These are phyloP conservation scores for Phoenicopterus ruber DNA, from an alignment of 2,113 vertebrate genomes.

Conservation along the genomic window DNA sequence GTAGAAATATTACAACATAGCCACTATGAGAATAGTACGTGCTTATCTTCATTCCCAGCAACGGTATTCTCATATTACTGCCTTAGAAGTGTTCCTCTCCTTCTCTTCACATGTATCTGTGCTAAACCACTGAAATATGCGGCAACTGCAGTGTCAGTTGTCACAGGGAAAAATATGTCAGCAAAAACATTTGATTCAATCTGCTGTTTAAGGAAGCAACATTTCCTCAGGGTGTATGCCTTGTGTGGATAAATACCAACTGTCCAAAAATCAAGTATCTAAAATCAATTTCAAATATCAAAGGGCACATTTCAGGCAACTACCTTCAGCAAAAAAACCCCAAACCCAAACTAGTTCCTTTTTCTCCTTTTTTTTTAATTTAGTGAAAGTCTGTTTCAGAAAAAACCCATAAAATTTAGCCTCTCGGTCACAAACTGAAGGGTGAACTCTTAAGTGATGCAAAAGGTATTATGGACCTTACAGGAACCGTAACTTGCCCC, in stretches of 20 bases:
- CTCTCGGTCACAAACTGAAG: not conserved
- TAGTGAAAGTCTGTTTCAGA: not conserved
- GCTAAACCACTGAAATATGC: slow-evolving; percentile 19
- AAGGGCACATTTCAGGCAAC: not conserved
- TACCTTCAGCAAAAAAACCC: not conserved
- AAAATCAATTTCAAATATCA: slow-evolving; percentile 34
- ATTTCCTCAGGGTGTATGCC: slow-evolving; percentile 6
- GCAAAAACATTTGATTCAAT: slow-evolving; percentile 60
- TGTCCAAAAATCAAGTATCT: slow-evolving; percentile 21
- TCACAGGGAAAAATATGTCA: slow-evolving; percentile 51
- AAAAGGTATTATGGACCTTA: not conserved
- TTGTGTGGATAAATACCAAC: slow-evolving; percentile 47
- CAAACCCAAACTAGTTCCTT: not conserved
- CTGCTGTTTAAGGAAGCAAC: slow-evolving; percentile 33
- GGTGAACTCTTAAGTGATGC: not conserved
- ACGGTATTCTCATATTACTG: not conserved
- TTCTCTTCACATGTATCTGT: not conserved
- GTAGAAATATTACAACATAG: not conserved
- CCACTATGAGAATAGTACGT: not conserved
- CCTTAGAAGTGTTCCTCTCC: not conserved
- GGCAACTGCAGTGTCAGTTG: slow-evolving; percentile 49
- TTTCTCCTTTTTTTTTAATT: not conserved
- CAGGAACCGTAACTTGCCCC: not conserved
- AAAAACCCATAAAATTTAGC: not conserved
- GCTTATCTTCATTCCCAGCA: slow-evolving; percentile 35